phyloP scores from a whole-genome alignment of 1,140 invertebrate genomes.

The Pissodes strobi region DNA sequence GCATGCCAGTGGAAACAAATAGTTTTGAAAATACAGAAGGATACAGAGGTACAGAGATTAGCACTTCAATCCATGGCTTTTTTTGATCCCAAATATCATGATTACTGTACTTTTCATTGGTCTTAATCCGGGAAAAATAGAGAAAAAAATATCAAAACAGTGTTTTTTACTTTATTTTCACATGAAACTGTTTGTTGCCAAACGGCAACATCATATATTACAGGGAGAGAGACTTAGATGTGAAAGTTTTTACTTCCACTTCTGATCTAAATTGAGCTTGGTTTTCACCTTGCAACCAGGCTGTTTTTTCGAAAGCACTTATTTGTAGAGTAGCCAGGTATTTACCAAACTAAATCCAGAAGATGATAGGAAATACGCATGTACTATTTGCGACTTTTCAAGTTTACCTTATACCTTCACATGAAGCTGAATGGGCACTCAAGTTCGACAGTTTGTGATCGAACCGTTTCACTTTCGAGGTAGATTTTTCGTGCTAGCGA shows the following conservation, averaged over 20 bases:
- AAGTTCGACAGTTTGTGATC: slow-evolving; percentile 24
- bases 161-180: slow-evolving; percentile 1
- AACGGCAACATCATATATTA: neutral
- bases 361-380: slow-evolving; percentile 49
- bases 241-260: slow-evolving; percentile 24
- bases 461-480: slow-evolving; percentile 19
- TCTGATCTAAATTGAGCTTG: slow-evolving; percentile 33
- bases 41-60: no score
- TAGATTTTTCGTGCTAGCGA: no score
- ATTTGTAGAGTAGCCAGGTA: slow-evolving; percentile 38
- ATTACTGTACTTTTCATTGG: neutral
- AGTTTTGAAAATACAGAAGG: no score
- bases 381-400: no score
- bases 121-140: neutral
- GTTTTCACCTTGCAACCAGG: slow-evolving; percentile 6
- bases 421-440: slow-evolving; percentile 46
- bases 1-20: no score
- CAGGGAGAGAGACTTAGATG: neutral
- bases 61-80: neutral
- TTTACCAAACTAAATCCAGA: slow-evolving; percentile 43
- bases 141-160: neutral
- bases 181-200: no score
- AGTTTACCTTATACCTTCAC: slow-evolving; percentile 55
- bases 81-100: neutral
- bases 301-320: slow-evolving; percentile 6